Conservation (phyloP, 2,888 invertebrate genomes). For the Synanthedon tipuliformis region DNA sequence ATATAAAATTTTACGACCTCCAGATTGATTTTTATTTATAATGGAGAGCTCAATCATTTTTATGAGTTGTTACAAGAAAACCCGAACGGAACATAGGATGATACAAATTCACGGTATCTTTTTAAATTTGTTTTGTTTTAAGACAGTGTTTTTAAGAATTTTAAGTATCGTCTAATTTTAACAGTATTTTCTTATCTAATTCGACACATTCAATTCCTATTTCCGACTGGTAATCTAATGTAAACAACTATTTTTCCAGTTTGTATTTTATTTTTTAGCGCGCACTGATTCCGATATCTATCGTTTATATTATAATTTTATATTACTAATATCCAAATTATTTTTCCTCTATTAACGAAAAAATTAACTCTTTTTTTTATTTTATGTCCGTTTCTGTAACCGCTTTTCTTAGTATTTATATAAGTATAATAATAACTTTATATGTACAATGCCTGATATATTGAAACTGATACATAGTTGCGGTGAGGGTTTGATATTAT, state of each 20-base stretch:
- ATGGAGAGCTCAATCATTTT: too few relatives aligned
- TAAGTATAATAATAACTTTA: conserved; percentile 2
- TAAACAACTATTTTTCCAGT: conserved; percentile 1
- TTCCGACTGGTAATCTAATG: too few relatives aligned
- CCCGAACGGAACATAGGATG: too few relatives aligned
- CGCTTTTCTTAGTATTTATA: neutral
- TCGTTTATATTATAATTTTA: neutral
- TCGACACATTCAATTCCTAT: too few relatives aligned
- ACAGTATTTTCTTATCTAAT: too few relatives aligned
- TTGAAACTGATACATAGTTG: conserved; percentile 76
- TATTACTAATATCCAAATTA: neutral
- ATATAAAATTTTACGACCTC: neutral
- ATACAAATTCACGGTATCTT: too few relatives aligned
- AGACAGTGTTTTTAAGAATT: too few relatives aligned
- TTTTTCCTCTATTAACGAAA: neutral
- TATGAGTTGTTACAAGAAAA: too few relatives aligned
- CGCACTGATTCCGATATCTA: conserved; percentile 36
- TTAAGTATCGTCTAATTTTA: too few relatives aligned
- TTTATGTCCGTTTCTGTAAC: neutral
- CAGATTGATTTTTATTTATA: too few relatives aligned
- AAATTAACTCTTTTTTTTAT: neutral
- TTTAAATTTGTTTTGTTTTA: too few relatives aligned
- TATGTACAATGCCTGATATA: conserved; percentile 22
- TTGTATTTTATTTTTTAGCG: conserved; percentile 8
- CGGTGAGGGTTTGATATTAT: conserved; percentile 92